phyloP scores from a whole-genome alignment of 1,140 invertebrate species.

The Paracyclopina nana region DNA sequence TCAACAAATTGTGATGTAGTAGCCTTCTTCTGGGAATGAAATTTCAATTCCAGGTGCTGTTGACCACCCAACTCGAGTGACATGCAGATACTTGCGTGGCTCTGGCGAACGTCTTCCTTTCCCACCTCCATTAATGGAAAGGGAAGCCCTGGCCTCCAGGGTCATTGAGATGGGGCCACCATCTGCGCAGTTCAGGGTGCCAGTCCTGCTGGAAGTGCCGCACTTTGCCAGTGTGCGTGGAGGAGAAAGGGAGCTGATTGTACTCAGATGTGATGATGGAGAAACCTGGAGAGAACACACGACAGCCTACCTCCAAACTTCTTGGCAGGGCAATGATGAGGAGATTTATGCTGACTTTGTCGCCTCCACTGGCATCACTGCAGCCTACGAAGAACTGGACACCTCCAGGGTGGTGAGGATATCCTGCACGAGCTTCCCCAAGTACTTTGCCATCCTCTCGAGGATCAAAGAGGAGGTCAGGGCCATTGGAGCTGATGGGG shows the following conservation, averaged over 20 bases:
- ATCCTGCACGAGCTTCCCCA: not conserved
- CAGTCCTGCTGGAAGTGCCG: not conserved
- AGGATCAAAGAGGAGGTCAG: too few relatives aligned
- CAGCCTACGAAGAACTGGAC: not conserved
- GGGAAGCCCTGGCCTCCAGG: not conserved
- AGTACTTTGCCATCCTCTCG: not conserved
- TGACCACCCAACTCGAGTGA: not conserved
- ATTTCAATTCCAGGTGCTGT: not conserved
- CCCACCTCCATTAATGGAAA: not conserved
- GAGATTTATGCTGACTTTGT: not conserved
- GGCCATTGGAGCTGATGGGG: too few relatives aligned
- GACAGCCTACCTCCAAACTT: not conserved
- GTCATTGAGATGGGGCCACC: too few relatives aligned
- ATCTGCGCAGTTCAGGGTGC: too few relatives aligned
- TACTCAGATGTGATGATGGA: not conserved
- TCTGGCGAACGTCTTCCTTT: not conserved
- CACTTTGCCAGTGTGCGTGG: not conserved
- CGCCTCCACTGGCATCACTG: not conserved
- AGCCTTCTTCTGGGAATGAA: too few relatives aligned
- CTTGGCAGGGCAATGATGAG: not conserved
- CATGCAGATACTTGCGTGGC: not conserved
- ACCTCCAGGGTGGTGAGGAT: not conserved
- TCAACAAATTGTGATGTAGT: too few relatives aligned
- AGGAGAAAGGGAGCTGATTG: not conserved
- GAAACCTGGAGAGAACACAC: not conserved